These are phyloP conservation scores for Danio choprae DNA, from an alignment of 2,797 vertebrate species.

Conservation along the genomic window DNA sequence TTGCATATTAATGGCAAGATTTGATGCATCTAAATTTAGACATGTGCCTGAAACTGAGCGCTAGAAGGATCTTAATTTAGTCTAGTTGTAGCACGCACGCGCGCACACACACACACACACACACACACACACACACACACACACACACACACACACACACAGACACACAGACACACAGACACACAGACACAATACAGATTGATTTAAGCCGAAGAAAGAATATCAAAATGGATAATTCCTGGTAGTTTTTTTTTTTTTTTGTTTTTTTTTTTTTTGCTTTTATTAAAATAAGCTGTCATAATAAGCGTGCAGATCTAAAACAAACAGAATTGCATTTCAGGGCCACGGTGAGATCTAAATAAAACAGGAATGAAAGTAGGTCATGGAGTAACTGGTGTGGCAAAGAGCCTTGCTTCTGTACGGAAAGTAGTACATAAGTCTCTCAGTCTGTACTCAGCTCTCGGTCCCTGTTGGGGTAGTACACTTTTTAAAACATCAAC, in stretches of 20 bases:
- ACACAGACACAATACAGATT: constrained; percentile 23
- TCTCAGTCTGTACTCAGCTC: constrained; percentile 21
- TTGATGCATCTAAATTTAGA: constrained; percentile 37
- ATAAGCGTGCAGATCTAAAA: constrained; percentile 75
- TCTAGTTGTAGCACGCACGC: constrained; percentile 12
- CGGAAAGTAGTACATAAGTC: constrained; percentile 54
- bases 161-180: no score
- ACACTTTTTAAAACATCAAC: constrained; percentile 45
- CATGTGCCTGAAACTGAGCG: constrained; percentile 7
- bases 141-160: no score
- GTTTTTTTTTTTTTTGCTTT: constrained; percentile 50
- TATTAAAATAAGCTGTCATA: constrained; percentile 71
- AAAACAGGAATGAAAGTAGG: constrained; percentile 79
- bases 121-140: no score
- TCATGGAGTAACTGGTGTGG: constrained; percentile 79
- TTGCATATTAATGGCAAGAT: constrained; percentile 26
- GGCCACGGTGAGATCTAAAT: constrained; percentile 77
- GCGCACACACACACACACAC: no score
- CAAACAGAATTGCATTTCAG: constrained; percentile 71
- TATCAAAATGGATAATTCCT: constrained; percentile 63
- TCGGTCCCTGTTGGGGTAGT: constrained; percentile 18
- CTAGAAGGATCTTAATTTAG: constrained; percentile 19
- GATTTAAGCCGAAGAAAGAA: constrained; percentile 14
- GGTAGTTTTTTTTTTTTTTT: constrained; percentile 47
- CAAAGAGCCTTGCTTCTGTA: constrained; percentile 68